Evolutionary conservation across 2,113 vertebrate genomes (phyloP).

Genomic region (Zingel zingel): DNA sequence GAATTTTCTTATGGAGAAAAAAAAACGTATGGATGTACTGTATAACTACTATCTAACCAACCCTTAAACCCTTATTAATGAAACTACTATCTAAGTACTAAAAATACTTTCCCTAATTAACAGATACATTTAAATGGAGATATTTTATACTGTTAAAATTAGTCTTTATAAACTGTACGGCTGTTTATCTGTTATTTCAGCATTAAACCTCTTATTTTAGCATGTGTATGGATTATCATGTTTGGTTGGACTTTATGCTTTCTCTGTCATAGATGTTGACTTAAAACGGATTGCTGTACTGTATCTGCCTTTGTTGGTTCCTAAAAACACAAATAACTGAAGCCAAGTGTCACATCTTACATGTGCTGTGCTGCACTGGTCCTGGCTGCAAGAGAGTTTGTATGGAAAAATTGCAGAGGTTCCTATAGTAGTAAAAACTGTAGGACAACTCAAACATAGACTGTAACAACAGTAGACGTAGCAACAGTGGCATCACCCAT

Average conservation of each 20-base stretch:
- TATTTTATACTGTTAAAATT: slow-evolving; percentile 71
- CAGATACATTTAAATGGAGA: slow-evolving; percentile 49
- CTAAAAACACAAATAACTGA: neutral
- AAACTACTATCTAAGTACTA: slow-evolving; percentile 60
- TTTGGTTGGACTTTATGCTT: slow-evolving; percentile 20
- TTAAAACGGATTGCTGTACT: slow-evolving; percentile 18
- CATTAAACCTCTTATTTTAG: slow-evolving; percentile 56
- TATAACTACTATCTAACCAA: slow-evolving; percentile 72
- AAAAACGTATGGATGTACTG: slow-evolving; percentile 46
- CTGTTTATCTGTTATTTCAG: slow-evolving; percentile 66
- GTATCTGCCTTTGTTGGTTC: slow-evolving; percentile 19
- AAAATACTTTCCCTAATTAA: slow-evolving; percentile 54
- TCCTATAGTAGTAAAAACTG: neutral
- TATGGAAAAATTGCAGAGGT: neutral
- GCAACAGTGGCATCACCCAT: too few relatives aligned
- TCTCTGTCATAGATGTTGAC: slow-evolving; percentile 39
- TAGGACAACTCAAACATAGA: slow-evolving; percentile 8
- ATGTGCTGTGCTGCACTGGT: neutral
- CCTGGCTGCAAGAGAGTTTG: neutral
- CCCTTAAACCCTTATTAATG: slow-evolving; percentile 61
- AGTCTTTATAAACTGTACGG: slow-evolving; percentile 73
- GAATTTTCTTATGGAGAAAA: slow-evolving; percentile 16
- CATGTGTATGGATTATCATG: slow-evolving; percentile 42
- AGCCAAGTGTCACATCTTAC: slow-evolving; percentile 1
- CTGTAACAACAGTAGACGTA: neutral